phyloP scores from a whole-genome alignment of 1,140 invertebrate genomes.

The Manduca sexta region DNA sequence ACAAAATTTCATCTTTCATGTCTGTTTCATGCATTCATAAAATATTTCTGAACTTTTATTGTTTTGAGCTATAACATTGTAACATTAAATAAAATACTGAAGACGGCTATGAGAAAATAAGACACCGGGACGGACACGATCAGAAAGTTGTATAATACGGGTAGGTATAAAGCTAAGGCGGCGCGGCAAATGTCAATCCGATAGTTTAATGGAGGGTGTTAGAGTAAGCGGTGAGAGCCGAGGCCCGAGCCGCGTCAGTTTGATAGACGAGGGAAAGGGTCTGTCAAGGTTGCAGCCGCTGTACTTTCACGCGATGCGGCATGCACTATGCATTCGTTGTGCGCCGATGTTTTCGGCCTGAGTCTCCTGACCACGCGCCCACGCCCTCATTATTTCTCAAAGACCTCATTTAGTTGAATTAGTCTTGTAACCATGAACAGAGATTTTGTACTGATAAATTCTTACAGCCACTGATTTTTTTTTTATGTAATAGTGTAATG shows the following conservation, averaged over 20 bases:
- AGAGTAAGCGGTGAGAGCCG: slow-evolving; percentile 51
- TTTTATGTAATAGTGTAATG: no score
- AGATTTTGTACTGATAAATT: not conserved
- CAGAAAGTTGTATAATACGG: no score
- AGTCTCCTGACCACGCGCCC: slow-evolving; percentile 27
- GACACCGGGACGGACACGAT: no score
- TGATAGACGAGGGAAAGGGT: slow-evolving; percentile 70
- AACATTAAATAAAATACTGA: no score
- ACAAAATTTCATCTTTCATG: not conserved
- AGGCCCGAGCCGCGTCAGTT: slow-evolving; percentile 22
- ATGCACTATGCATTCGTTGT: slow-evolving; percentile 55
- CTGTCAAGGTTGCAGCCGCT: slow-evolving; percentile 55
- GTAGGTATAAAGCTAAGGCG: no score
- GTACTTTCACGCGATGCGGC: slow-evolving; percentile 62
- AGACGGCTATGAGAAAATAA: no score
- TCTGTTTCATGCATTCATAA: not conserved
- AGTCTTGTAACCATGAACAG: not conserved
- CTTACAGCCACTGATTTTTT: no score
- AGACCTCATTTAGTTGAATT: slow-evolving; percentile 5
- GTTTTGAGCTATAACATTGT: not conserved
- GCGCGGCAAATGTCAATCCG: slow-evolving; percentile 50
- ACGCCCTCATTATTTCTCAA: slow-evolving; percentile 20
- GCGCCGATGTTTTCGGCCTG: slow-evolving; percentile 20
- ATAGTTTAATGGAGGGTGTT: slow-evolving; percentile 54
- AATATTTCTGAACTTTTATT: not conserved